phyloP scores from a whole-genome alignment of 2,797 vertebrate species.

The Diplodus sargus region DNA sequence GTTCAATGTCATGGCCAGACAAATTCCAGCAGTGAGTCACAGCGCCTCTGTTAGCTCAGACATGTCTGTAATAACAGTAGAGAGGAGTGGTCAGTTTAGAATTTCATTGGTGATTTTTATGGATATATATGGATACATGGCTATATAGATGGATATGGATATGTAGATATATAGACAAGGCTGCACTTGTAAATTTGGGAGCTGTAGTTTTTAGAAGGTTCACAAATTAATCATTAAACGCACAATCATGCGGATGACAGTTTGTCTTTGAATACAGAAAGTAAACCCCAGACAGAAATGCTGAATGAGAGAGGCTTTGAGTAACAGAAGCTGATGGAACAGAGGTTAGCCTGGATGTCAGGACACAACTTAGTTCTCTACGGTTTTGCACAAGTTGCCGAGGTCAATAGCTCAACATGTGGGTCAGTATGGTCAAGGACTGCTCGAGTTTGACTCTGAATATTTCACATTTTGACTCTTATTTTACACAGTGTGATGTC shows the following conservation, averaged over 20 bases:
- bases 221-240: not conserved
- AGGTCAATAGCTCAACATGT: conserved; percentile 21
- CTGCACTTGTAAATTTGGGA: too few relatives aligned
- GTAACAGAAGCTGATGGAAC: not conserved
- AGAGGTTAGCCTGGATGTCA: not conserved
- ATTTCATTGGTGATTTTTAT: too few relatives aligned
- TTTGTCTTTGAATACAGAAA: not conserved
- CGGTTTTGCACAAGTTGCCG: conserved; percentile 18
- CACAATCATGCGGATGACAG: not conserved
- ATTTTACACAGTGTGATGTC: conserved; percentile 24
- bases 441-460: conserved; percentile 10
- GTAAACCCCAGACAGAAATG: not conserved
- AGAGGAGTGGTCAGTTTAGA: too few relatives aligned
- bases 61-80: too few relatives aligned
- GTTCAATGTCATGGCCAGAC: too few relatives aligned
- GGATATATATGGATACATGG: too few relatives aligned
- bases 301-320: not conserved
- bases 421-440: conserved; percentile 27
- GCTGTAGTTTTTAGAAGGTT: not conserved
- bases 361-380: not conserved
- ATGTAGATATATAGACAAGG: too few relatives aligned
- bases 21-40: too few relatives aligned
- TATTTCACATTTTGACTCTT: conserved; percentile 18
- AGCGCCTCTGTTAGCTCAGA: too few relatives aligned
- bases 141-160: too few relatives aligned